Evolutionary conservation across 2,888 invertebrate species (phyloP), one percentile per base, ranked within the genome.

Genomic region (Drosophila putrida): DNA sequence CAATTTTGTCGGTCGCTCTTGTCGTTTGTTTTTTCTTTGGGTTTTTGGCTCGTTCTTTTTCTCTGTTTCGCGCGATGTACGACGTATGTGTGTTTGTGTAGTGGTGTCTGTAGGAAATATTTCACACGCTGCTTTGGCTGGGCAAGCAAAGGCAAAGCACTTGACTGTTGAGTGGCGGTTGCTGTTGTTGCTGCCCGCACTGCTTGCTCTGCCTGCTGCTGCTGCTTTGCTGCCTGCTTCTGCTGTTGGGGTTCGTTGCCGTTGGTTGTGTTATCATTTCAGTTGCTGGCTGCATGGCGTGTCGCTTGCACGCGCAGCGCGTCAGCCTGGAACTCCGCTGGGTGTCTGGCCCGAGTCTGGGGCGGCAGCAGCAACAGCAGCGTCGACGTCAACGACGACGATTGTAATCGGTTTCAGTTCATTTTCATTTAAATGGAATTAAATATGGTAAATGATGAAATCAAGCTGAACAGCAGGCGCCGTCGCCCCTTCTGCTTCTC

Each of bases 371-470:
- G 47, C 53, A 43, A 36, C 20, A 20, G 20, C 20, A 20, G 20
- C 20, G 20, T 20, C 20, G 20, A 20, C 75, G 69, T 75, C 50
- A 41, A 15, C 51, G 39, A 31, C 53, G 60, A 20, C 53, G 75
- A 82, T 79, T 82, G 80, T 83, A 87, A 90, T 90, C 82, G 87
- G 81, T 84, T 89, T 86, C 74, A 81, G 82, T 90, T 89, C 78
- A 85, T 90, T 88, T 84, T 82, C 78, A 83, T 88, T 90, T 78
- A 80, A 87, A 83, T 81, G 81, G 80, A 85, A 89, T 81, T 85
- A 90, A 90, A 87, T 89, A 85, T 84, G 83, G 80, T 76, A 87
- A 88, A 89, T 82, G 75, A 78, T 87, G 83, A 82, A 87, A 81
- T 80, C 87, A 88, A 82, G 67, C 73, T 68, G 51, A 77, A 60